phyloP scores from a whole-genome alignment of 2,113 vertebrate species.

The Dendropsophus ebraccatus region DNA sequence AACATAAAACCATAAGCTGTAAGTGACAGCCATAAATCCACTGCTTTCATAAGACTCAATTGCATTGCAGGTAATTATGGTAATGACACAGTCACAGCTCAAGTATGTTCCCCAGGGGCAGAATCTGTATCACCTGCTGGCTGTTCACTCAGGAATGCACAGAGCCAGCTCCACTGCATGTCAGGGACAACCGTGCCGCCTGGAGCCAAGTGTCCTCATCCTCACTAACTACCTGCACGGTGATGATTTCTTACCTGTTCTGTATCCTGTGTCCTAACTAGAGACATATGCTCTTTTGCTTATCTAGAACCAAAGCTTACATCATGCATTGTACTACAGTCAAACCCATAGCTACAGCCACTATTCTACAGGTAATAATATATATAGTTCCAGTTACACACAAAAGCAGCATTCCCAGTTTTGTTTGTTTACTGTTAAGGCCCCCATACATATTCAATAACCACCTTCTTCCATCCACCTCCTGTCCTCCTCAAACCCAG shows the following conservation, averaged over 20 bases:
- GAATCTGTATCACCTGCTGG: neutral
- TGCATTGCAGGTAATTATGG: neutral
- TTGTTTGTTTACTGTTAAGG: no score
- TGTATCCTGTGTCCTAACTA: neutral
- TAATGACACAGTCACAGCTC: constrained; percentile 20
- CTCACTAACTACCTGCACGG: neutral
- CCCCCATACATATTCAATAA: no score
- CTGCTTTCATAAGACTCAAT: neutral
- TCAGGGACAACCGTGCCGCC: neutral
- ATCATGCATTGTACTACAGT: neutral
- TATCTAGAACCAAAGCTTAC: no score
- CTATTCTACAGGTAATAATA: neutral
- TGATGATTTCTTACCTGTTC: neutral
- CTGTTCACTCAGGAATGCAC: neutral
- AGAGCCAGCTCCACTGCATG: neutral
- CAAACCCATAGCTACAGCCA: neutral
- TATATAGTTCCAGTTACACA: neutral
- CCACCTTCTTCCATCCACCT: no score
- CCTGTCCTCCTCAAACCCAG: no score
- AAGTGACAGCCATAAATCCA: neutral
- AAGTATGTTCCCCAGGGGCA: constrained; percentile 3
- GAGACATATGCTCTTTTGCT: neutral
- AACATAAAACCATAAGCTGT: neutral
- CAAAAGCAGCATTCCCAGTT: neutral
- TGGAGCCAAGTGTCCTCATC: neutral